Evolutionary conservation across 2,113 vertebrate genomes (phyloP).

Genomic region (Platysteira castanea): DNA sequence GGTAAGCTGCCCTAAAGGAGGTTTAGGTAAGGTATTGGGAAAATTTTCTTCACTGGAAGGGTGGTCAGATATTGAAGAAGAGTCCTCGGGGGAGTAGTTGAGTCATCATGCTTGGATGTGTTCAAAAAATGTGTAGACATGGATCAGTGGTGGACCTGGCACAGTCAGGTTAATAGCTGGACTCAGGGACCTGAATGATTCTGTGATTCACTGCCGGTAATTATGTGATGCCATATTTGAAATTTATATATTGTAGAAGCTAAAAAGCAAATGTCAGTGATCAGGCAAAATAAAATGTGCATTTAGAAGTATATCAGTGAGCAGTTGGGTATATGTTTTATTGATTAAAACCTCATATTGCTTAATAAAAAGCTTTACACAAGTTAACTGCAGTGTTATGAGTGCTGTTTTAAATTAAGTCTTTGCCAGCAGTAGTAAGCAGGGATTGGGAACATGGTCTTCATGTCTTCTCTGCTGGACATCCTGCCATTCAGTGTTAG

Average conservation of each 20-base stretch:
- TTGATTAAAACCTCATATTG: background rate
- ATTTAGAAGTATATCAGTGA: background rate
- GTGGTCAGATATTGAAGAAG: background rate
- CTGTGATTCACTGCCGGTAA: background rate
- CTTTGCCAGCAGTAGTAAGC: background rate
- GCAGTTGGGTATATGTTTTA: background rate
- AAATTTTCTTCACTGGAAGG: background rate
- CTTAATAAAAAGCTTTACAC: background rate
- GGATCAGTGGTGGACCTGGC: background rate
- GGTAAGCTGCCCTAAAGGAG: background rate
- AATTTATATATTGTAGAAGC: background rate
- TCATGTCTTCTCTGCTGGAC: background rate
- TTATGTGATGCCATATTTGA: background rate
- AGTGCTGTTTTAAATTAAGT: background rate
- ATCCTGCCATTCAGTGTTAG: background rate
- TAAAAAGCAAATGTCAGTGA: background rate
- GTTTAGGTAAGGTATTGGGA: background rate
- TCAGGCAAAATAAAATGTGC: background rate
- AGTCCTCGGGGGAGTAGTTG: background rate
- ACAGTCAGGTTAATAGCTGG: background rate
- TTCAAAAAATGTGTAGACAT: background rate
- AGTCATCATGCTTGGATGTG: rapidly evolving
- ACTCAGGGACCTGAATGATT: background rate
- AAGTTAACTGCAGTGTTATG: background rate
- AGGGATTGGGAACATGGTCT: background rate